A percentile compares a stretch with the other conserved stretches of the same genome.
Conservation (phyloP, 2,797 vertebrate species). For the Ptychadena robeensis region DNA sequence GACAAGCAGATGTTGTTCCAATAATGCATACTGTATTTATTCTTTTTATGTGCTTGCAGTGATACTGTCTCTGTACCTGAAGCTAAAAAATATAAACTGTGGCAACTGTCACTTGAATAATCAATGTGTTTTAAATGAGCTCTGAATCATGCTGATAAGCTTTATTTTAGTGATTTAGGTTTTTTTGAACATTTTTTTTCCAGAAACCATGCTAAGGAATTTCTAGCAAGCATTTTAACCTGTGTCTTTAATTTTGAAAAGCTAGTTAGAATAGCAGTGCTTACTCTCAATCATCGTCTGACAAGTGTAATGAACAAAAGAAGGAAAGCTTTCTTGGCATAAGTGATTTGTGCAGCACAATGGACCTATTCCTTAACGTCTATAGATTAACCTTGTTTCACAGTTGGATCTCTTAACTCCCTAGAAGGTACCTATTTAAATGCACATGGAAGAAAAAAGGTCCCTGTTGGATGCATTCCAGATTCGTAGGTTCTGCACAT, state of each 20-base stretch:
- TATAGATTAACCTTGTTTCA: constrained; percentile 52
- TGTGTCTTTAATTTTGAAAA: constrained; percentile 54
- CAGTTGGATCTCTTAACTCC: constrained; percentile 55
- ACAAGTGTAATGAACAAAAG: constrained; percentile 53
- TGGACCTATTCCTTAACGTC: constrained; percentile 45
- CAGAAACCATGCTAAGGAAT: constrained; percentile 40
- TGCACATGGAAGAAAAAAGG: constrained; percentile 33
- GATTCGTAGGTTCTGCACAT: constrained; percentile 16
- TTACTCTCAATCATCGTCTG: constrained; percentile 52
- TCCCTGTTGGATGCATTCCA: constrained; percentile 43
- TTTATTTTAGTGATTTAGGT: constrained; percentile 45
- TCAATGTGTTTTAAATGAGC: constrained; percentile 38
- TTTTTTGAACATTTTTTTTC: constrained; percentile 35
- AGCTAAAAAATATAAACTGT: constrained; percentile 1
- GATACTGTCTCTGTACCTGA: neutral
- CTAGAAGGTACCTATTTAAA: constrained; percentile 44
- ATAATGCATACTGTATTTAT: neutral
- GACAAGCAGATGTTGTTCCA: neutral
- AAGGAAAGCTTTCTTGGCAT: constrained; percentile 55
- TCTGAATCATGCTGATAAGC: constrained; percentile 31
- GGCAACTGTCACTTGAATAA: constrained; percentile 18
- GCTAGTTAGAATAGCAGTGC: constrained; percentile 55
- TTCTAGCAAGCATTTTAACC: constrained; percentile 45
- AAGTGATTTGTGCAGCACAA: constrained; percentile 55
- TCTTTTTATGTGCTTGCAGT: neutral